phyloP scores from a whole-genome alignment of 1,140 invertebrate species.

The Zeugodacus cucurbitae region DNA sequence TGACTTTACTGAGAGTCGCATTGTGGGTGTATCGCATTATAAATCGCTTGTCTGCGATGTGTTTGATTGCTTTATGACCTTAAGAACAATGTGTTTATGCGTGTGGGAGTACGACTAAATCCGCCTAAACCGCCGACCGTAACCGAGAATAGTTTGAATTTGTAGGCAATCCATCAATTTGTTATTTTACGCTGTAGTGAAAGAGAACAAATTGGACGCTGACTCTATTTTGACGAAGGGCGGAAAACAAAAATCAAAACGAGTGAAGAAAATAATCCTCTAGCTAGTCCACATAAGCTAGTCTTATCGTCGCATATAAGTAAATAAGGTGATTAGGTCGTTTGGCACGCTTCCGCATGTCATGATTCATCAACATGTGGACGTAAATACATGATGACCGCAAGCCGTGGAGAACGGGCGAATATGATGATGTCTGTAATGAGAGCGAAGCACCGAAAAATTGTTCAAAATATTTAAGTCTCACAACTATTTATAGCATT shows the following conservation, averaged over 20 bases:
- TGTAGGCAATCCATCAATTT: background rate
- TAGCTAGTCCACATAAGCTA: no score
- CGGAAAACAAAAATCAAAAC: no score
- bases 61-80: background rate
- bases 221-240: no score
- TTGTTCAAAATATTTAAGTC: constrained; percentile 64
- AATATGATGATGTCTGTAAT: no score
- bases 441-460: no score
- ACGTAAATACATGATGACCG: constrained; percentile 68
- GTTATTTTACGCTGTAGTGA: background rate
- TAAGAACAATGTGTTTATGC: background rate
- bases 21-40: background rate
- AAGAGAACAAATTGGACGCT: background rate
- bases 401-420: no score
- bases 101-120: no score
- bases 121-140: background rate
- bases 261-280: background rate
- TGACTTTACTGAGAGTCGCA: no score
- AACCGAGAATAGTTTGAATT: background rate
- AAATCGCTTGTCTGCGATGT: no score
- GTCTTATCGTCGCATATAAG: background rate
- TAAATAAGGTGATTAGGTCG: background rate
- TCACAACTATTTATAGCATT: no score
- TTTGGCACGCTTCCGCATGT: constrained; percentile 24
- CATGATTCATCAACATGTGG: constrained; percentile 67